phyloP scores from a whole-genome alignment of 2,888 invertebrate species.

The Papilio elwesi region DNA sequence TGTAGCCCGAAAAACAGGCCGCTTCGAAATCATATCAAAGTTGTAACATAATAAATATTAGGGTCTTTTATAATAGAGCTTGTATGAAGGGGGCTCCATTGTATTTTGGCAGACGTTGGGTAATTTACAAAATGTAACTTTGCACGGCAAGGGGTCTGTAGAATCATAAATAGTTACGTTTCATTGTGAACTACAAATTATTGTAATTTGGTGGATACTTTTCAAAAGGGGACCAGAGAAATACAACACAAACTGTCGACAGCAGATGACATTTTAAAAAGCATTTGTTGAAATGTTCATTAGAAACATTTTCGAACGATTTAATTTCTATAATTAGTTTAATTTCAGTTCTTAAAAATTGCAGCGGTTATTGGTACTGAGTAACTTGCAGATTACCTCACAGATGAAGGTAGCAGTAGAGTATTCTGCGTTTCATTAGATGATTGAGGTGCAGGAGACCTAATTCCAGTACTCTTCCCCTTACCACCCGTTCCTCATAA shows the following conservation, averaged over 20 bases:
- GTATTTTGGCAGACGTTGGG: slow-evolving; percentile 65
- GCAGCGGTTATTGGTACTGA: not conserved
- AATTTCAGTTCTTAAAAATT: not conserved
- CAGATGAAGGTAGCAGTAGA: no score
- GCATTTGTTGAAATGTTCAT: slow-evolving; percentile 26
- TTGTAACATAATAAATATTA: slow-evolving; percentile 77
- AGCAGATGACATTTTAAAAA: slow-evolving; percentile 39
- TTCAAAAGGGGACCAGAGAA: slow-evolving; percentile 54
- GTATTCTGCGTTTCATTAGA: no score
- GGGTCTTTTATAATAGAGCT: slow-evolving; percentile 76
- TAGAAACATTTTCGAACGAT: slow-evolving; percentile 4
- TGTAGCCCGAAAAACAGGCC: slow-evolving; percentile 26
- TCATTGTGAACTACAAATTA: slow-evolving; percentile 73
- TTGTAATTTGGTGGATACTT: slow-evolving; percentile 69
- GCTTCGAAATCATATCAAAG: slow-evolving; percentile 71
- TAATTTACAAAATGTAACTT: slow-evolving; percentile 71
- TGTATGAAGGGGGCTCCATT: slow-evolving; percentile 69
- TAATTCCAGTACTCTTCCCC: no score
- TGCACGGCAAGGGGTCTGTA: slow-evolving; percentile 55
- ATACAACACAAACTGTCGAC: slow-evolving; percentile 37
- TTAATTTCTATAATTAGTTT: slow-evolving; percentile 6
- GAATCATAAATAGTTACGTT: slow-evolving; percentile 70
- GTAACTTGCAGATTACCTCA: not conserved
- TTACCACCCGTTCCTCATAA: no score
- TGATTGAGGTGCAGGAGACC: no score